Base-by-base conservation (phyloP, 2,113 vertebrate genomes). In the Neotragus pygmaeus region DNA sequence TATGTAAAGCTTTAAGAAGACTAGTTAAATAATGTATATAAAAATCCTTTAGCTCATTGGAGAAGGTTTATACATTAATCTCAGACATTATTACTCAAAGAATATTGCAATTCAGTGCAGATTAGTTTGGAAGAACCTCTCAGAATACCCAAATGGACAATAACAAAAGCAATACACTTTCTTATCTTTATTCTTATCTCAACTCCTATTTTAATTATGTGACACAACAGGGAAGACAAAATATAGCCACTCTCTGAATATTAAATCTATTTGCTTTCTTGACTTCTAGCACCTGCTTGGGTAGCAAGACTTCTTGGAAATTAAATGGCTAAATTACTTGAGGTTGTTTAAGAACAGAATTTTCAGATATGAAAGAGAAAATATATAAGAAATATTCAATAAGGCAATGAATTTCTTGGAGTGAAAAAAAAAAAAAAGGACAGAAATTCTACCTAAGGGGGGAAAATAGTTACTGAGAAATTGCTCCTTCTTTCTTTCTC, bases 131-230 rank as follows among this genome's bases (percentile, higher is more conserved):
- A 96, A 89, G 45, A 96, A 30, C 10, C 13, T 33, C 19, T 82
- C 39, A 53, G 33, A 77, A 19, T 43, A 90, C 12, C 27, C 81
- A 73, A 97, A 91, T 84, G 47, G 45, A 93, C 36, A 83, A 78
- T 90, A 92, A 88, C 14, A 83, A 92, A 62, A 90, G 39, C n/a
- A 87, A 9, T 86, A 21, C 64, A 28, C 47, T 87, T 93, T 17
- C 58, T 91, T 91, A 91, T 87, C 83, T 95, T 95, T 75, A 82
- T 90, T 94, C 93, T 95, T 97, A 93, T 53, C 81, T 91, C 28
- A 77, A 73, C 2, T 81, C 2, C 14, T 45, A 93, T 82, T 78
- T 95, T 91, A 97, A 97, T 95, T 95, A 84, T 43, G 30, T 57
- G 94, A 95, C 57, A 73, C 83, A 53, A 25, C 51, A 78, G 80